phyloP scores from a whole-genome alignment of 2,113 vertebrate genomes.

The Passer domesticus region DNA sequence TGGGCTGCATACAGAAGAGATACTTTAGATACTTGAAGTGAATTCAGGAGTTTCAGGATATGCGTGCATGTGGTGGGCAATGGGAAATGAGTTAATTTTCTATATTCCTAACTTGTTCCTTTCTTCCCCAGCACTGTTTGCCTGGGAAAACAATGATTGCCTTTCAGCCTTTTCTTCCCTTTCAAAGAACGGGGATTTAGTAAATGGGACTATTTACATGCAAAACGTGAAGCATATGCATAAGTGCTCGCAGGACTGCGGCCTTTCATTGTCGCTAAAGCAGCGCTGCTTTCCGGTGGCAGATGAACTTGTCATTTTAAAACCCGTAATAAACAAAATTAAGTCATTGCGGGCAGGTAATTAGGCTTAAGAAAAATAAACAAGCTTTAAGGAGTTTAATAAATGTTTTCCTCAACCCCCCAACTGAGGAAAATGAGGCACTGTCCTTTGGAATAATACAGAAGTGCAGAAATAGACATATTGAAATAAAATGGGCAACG shows the following conservation, averaged over 20 bases:
- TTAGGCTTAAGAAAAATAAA: constrained; percentile 19
- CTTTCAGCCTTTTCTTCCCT: constrained; percentile 48
- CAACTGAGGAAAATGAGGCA: neutral
- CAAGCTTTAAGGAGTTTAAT: neutral
- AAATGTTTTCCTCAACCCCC: neutral
- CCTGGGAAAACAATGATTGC: constrained; percentile 33
- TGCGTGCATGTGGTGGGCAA: neutral
- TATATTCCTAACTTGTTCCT: constrained; percentile 37
- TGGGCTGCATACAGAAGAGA: neutral
- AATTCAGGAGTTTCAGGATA: neutral
- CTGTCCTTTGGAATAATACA: neutral
- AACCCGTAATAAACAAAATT: constrained; percentile 20
- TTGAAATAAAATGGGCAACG: neutral
- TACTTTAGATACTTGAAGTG: neutral
- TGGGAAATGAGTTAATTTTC: constrained; percentile 48
- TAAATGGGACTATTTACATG: constrained; percentile 54
- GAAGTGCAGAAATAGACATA: neutral
- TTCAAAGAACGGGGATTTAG: constrained; percentile 30
- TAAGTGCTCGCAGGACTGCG: constrained; percentile 28
- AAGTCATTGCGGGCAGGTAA: neutral
- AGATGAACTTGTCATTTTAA: constrained; percentile 56
- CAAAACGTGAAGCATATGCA: constrained; percentile 44
- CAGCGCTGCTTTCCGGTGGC: constrained; percentile 38
- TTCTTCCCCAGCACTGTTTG: constrained; percentile 30
- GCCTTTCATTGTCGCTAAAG: constrained; percentile 27